phyloP scores from a whole-genome alignment of 2,888 invertebrate genomes.

The Heliconius hortense region DNA sequence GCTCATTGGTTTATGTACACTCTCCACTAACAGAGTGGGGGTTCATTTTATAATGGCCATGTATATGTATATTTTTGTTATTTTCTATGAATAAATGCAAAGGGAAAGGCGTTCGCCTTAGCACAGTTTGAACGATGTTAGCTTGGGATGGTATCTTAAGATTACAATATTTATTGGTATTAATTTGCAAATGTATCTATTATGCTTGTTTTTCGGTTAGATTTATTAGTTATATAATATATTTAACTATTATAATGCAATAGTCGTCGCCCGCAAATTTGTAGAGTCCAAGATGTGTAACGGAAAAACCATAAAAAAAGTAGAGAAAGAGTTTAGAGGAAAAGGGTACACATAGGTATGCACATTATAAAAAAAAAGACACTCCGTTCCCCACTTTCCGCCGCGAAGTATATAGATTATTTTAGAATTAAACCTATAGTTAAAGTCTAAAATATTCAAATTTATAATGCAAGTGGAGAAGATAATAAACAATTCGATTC shows the following conservation, averaged over 20 bases:
- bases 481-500: no score
- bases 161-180: slow-evolving; percentile 54
- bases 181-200: slow-evolving; percentile 43
- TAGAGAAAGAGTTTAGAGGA: no score
- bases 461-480: no score
- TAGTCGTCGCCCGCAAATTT: no score
- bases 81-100: slow-evolving; percentile 81
- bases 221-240: not conserved
- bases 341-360: no score
- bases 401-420: no score
- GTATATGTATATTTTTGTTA: slow-evolving; percentile 80
- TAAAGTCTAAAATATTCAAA: no score
- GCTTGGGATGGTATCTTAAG: slow-evolving; percentile 60
- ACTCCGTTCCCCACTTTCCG: no score
- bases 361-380: no score
- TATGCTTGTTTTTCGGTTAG: slow-evolving; percentile 13
- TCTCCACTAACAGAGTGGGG: slow-evolving; percentile 45
- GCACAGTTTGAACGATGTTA: slow-evolving; percentile 73
- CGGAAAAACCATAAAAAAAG: no score
- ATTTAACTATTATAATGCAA: not conserved
- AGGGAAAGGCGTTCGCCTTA: slow-evolving; percentile 81
- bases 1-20: slow-evolving; percentile 30
- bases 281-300: no score
- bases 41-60: slow-evolving; percentile 58
- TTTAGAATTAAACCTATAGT: no score